Conservation (phyloP, 2,888 invertebrate genomes). For the Aleiodes alternator region DNA sequence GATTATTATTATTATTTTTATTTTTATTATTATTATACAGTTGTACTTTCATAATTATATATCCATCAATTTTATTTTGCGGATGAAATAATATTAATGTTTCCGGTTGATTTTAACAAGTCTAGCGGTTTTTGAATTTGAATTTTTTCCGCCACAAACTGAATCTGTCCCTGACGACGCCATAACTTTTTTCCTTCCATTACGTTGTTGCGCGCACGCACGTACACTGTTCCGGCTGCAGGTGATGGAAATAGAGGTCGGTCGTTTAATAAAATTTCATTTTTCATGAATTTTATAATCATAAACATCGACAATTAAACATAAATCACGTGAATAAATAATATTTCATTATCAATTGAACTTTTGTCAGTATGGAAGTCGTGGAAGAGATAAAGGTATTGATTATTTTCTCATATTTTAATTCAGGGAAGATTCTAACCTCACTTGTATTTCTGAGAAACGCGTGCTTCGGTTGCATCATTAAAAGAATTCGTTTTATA, state of each 20-base stretch:
- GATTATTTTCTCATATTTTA: not conserved
- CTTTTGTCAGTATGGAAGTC: slow-evolving; percentile 8
- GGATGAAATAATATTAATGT: not conserved
- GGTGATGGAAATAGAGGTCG: slow-evolving; percentile 14
- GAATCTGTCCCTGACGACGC: slow-evolving; percentile 20
- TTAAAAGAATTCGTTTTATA: not conserved
- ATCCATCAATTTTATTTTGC: not conserved
- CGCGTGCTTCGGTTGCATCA: slow-evolving; percentile 22
- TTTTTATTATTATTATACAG: too few species aligned
- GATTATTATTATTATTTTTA: too few species aligned
- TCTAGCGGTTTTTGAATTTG: slow-evolving; percentile 11
- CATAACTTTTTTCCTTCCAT: slow-evolving; percentile 37
- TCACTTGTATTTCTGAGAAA: slow-evolving; percentile 36
- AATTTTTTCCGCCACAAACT: slow-evolving; percentile 40
- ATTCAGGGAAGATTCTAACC: slow-evolving; percentile 34
- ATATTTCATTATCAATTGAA: not conserved
- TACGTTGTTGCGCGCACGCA: slow-evolving; percentile 43
- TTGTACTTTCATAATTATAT: not conserved
- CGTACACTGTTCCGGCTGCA: slow-evolving; percentile 30
- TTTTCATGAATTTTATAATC: not conserved
- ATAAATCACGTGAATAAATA: not conserved
- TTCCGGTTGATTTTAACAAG: too few species aligned
- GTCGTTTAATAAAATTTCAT: not conserved
- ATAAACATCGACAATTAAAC: not conserved
- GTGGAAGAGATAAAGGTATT: slow-evolving; percentile 5